Evolutionary conservation across 2,888 invertebrate genomes (phyloP), one percentile per base, ranked within the genome.

Genomic region (Chrysodeixis includens): DNA sequence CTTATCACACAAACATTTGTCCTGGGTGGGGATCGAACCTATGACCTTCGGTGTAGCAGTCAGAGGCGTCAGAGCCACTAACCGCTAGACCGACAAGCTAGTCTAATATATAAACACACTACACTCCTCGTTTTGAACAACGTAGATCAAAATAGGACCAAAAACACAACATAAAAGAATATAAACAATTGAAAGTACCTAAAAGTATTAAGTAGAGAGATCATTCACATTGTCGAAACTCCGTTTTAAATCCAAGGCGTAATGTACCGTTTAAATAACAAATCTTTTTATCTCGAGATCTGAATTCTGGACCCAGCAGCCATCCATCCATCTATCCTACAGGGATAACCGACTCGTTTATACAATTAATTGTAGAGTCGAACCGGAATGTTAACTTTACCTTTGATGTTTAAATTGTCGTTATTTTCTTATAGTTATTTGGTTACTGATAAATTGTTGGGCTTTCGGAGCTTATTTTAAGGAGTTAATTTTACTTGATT

Each of bases 181-280:
- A 22, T 10, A 52, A 52, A 52, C 22, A 52, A 26, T 51, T 22
- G 14, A 20, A 49, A 20, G 20, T 20, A 20, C 49, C 20, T 20
- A 49, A 20, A 49, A 69, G 71, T 61, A 69, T 66, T 63, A 69
- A 69, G 67, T 59, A 76, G 55, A 66, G 67, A 66, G 66, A 78
- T 74, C 67, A 59, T 69, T 68, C 69, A 76, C 69, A 57, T 56
- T 54, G 72, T 69, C 59, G 56, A 78, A 75, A 76, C 66, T 70
- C 71, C 44, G 66, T 65, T 66, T 66, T 56, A 71, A 82, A 74
- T 56, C 65, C 66, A 51, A 64, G 69, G 64, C 66, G 74, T 72
- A 80, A 82, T 79, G 78, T 79, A 69, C 78, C 80, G 69, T 71
- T 81, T 80, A 83, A 83, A 84, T 83, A 78, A 83, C 78, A 71